A percentile compares a stretch with the other conserved stretches of the same genome.
Evolutionary conservation across 2,888 invertebrate species (phyloP).

Genomic region (Eumerus sabulonum): DNA sequence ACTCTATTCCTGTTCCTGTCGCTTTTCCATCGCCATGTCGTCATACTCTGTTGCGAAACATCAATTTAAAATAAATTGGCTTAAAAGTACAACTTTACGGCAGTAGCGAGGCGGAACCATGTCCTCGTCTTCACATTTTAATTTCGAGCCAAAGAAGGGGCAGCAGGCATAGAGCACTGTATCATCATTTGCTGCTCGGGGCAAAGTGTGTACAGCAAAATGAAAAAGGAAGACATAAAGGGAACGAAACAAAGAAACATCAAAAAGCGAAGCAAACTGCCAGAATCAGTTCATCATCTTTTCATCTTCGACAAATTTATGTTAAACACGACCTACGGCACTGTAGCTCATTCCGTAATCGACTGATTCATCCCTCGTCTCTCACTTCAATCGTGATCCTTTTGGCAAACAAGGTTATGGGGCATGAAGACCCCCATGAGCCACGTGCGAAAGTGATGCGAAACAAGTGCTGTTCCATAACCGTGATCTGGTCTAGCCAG

Average conservation of each 20-base stretch:
- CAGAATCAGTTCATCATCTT: slow-evolving; percentile 32
- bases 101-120: slow-evolving; percentile 17
- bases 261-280: slow-evolving; percentile 27
- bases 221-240: too few relatives aligned
- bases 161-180: neutral
- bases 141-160: slow-evolving; percentile 7
- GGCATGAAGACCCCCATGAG: neutral
- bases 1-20: too few relatives aligned
- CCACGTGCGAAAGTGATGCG: slow-evolving; percentile 14
- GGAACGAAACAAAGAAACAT: slow-evolving; percentile 5
- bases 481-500: slow-evolving; percentile 13
- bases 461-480: slow-evolving; percentile 36
- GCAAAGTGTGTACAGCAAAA: neutral
- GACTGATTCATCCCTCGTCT: slow-evolving; percentile 1
- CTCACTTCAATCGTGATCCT: neutral
- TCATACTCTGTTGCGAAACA: slow-evolving; percentile 34
- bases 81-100: slow-evolving; percentile 28
- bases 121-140: slow-evolving; percentile 31
- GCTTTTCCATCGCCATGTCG: slow-evolving; percentile 4
- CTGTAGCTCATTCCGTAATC: slow-evolving; percentile 8
- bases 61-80: slow-evolving; percentile 51
- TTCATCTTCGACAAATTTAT: slow-evolving; percentile 32
- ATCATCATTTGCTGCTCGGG: slow-evolving; percentile 18
- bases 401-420: slow-evolving; percentile 17
- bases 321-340: slow-evolving; percentile 44